Evolutionary conservation across 2,113 vertebrate genomes (phyloP), one percentile per base, ranked within the genome.

Genomic region (Hippoglossus stenolepis): DNA sequence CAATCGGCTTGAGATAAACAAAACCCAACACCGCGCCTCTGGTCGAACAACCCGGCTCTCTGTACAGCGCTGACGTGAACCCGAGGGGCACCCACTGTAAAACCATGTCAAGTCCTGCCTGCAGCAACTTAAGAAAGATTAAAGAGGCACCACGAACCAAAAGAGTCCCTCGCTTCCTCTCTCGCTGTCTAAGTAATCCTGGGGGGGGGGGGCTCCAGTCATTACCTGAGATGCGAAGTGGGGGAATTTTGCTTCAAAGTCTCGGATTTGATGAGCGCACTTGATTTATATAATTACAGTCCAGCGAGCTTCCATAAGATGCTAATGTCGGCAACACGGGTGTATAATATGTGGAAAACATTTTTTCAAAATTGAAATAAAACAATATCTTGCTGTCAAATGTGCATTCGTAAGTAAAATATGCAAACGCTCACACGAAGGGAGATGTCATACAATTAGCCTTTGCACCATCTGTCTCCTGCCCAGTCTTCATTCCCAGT

Each of bases 71-170:
- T 77, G 79, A 88, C 71, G 77, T 35, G 72, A 81, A 75, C 84
- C 84, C 81, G 2, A 51, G 18, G 67, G 72, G 86, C 69, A 24
- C 56, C 68, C 31, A 70, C 84, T 79, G 82, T 62, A 83, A 65
- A 65, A 68, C 76, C 82, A 73, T 80, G 90, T 93, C 91, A 89
- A 80, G 63, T 38, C 71, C 70, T 78, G 86, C 91, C 88, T 89
- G 85, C 82, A 90, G 90, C 88, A 83, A 85, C 78, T 89, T 90
- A 77, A 84, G 72, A 88, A 85, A 91, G 91, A 95, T 94, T 93
- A 93, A 94, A 92, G 90, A 91, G 90, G 75, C 31, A 47, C 79
- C 69, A 13, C 68, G 74, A 82, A 79, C 80, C 56, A 75, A 80
- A 89, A 92, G 61, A 86, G 78, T 91, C 87, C 82, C 76, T 54